Conservation (phyloP, 2,113 vertebrate genomes). For the Dromiciops gliroides region DNA sequence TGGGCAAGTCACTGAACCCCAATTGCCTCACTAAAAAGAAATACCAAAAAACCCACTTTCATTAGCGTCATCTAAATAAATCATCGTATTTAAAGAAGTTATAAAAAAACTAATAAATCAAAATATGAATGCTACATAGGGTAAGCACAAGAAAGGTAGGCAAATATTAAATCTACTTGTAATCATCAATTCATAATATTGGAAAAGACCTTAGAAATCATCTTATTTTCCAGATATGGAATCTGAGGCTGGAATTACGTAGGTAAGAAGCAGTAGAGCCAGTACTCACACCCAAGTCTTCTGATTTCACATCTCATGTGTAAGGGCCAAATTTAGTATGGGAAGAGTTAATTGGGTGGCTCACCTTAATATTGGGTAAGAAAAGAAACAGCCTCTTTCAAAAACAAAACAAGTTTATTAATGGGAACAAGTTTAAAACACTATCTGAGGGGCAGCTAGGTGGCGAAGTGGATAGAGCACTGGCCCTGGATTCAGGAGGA, state of each 20-base stretch:
- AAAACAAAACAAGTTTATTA: too few relatives aligned
- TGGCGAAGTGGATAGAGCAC: too few relatives aligned
- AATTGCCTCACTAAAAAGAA: too few relatives aligned
- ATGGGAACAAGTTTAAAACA: too few relatives aligned
- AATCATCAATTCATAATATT: not conserved
- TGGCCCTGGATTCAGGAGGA: too few relatives aligned
- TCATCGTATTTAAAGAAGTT: not conserved
- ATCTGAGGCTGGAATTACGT: not conserved
- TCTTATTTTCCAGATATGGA: not conserved
- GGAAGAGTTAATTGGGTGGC: too few relatives aligned
- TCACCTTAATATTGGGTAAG: too few relatives aligned
- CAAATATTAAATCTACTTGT: not conserved
- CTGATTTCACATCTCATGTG: not conserved
- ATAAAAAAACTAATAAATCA: constrained; percentile 38
- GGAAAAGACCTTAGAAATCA: not conserved
- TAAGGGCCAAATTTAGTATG: too few relatives aligned
- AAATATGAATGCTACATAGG: constrained; percentile 29
- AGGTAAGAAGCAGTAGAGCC: not conserved
- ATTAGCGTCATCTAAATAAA: not conserved
- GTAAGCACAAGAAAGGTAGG: constrained; percentile 34
- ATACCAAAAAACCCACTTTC: too few relatives aligned
- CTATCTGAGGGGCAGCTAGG: too few relatives aligned
- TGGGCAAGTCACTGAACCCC: too few relatives aligned
- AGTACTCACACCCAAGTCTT: not conserved
- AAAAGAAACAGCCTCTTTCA: too few relatives aligned